Conservation (phyloP, 2,113 vertebrate species). For the Natator depressus region DNA sequence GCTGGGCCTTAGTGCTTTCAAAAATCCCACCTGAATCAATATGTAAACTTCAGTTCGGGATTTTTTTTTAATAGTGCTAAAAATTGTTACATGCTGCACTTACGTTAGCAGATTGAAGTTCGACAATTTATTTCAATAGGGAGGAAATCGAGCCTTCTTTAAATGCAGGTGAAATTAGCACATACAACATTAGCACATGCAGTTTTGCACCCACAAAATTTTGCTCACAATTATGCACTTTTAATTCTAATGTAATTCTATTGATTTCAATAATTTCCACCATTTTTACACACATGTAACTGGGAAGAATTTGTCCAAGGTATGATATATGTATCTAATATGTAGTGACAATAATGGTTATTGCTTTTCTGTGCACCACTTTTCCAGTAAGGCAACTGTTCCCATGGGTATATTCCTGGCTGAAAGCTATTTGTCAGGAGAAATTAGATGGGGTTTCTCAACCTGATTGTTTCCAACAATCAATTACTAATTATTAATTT, state of each 20-base stretch:
- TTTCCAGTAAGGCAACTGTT: neutral
- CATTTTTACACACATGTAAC: accelerated
- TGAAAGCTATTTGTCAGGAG: neutral
- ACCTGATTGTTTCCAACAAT: neutral
- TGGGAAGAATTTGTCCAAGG: neutral
- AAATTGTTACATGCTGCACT: neutral
- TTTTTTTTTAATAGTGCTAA: neutral
- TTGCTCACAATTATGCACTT: accelerated
- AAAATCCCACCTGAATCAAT: neutral
- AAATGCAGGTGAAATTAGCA: neutral
- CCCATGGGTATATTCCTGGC: accelerated
- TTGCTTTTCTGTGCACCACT: neutral
- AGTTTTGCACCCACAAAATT: neutral
- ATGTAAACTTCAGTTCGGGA: neutral
- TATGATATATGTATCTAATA: neutral
- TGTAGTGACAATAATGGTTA: neutral
- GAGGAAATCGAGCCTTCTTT: neutral
- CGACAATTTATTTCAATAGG: neutral
- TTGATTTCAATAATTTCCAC: accelerated
- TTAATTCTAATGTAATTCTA: neutral
- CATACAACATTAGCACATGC: neutral
- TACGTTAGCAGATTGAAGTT: neutral
- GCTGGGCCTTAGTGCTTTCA: neutral
- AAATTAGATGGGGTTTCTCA: neutral
- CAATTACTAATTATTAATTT: neutral